phyloP scores from a whole-genome alignment of 2,888 invertebrate genomes.

The Cryptocephalus moraei region DNA sequence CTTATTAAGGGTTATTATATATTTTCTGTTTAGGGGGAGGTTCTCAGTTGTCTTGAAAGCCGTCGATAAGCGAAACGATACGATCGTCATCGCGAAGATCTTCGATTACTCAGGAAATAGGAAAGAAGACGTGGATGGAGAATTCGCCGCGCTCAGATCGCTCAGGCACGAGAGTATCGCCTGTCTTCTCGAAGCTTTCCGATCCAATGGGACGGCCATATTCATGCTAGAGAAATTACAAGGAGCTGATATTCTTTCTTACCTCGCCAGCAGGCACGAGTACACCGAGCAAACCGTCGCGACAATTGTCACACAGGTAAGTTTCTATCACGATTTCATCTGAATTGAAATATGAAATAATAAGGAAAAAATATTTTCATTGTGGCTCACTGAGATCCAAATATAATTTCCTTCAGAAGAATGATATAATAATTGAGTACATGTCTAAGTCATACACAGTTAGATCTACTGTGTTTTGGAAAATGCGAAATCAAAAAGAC shows the following conservation, averaged over 20 bases:
- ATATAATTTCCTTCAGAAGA: too few relatives aligned
- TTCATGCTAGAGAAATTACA: slow-evolving; percentile 75
- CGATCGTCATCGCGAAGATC: slow-evolving; percentile 76
- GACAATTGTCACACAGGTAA: slow-evolving; percentile 68
- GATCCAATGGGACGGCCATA: slow-evolving; percentile 59
- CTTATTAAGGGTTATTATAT: background rate
- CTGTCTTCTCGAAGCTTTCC: slow-evolving; percentile 60
- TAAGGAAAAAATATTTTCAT: too few relatives aligned
- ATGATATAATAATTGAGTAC: too few relatives aligned
- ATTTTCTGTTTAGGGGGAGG: slow-evolving; percentile 50
- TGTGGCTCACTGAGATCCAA: too few relatives aligned
- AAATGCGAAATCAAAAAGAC: too few relatives aligned
- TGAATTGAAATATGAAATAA: too few relatives aligned
- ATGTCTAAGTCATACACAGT: too few relatives aligned
- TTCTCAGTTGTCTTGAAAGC: slow-evolving; percentile 80
- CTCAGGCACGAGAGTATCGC: slow-evolving; percentile 84
- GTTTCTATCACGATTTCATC: too few relatives aligned
- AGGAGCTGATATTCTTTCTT: slow-evolving; percentile 85
- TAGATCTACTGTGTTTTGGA: too few relatives aligned
- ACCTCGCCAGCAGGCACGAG: slow-evolving; percentile 77
- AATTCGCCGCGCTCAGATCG: slow-evolving; percentile 74
- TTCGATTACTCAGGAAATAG: slow-evolving; percentile 57
- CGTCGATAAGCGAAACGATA: slow-evolving; percentile 64
- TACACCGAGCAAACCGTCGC: slow-evolving; percentile 91
- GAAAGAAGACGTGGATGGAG: slow-evolving; percentile 58